Conservation (phyloP, 2,113 vertebrate species). For the Gambusia affinis region DNA sequence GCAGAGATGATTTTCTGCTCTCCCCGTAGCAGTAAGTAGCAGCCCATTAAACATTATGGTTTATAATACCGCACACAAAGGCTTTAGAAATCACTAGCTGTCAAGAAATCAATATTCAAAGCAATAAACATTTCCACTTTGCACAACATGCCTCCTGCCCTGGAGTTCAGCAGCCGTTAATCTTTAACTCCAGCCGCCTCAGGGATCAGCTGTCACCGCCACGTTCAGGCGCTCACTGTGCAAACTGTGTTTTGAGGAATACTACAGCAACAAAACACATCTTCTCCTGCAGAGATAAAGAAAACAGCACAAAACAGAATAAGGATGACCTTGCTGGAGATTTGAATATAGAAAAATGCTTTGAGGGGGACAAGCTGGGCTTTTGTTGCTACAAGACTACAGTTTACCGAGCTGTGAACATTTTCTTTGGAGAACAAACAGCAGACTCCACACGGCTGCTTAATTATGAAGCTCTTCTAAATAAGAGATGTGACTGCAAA, state of each 20-base stretch:
- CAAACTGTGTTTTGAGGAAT: not conserved
- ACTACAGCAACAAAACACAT: not conserved
- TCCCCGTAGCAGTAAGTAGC: not conserved
- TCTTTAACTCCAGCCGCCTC: constrained; percentile 29
- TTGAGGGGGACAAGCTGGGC: not conserved
- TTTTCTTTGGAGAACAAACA: not conserved
- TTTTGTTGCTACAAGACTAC: not conserved
- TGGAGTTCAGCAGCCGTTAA: constrained; percentile 31
- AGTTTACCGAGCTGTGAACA: not conserved
- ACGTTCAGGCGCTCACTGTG: constrained; percentile 2
- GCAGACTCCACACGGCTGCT: not conserved
- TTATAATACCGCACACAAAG: constrained; percentile 6
- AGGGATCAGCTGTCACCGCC: constrained; percentile 38
- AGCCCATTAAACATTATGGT: not conserved
- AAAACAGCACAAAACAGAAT: not conserved
- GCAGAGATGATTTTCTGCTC: not conserved
- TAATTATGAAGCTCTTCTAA: not conserved
- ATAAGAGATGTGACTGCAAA: not conserved
- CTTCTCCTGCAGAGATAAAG: not conserved
- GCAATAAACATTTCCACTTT: constrained; percentile 31
- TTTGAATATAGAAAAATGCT: not conserved
- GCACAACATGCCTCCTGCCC: constrained; percentile 7
- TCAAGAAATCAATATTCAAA: constrained; percentile 10
- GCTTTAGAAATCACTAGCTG: not conserved
- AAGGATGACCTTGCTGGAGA: not conserved